These are phyloP conservation scores for Spheniscus mendiculus DNA, from an alignment of 2,113 vertebrate genomes.

Conservation along the genomic window DNA sequence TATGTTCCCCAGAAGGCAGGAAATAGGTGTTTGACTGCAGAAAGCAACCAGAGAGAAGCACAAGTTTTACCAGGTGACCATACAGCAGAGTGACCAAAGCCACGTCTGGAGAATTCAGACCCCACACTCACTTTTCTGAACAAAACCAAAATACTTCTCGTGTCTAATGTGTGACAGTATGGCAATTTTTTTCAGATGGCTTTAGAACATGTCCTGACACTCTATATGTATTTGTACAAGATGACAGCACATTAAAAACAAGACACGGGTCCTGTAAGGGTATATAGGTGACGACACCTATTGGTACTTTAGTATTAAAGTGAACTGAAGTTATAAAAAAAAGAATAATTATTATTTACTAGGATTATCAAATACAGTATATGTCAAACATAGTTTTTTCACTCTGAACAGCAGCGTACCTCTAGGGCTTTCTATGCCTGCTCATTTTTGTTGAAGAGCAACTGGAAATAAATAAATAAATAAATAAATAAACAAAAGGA, in stretches of 20 bases:
- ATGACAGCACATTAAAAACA: background rate
- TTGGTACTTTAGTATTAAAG: background rate
- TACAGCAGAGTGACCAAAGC: background rate
- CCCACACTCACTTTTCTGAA: background rate
- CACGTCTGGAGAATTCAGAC: background rate
- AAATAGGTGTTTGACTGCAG: background rate
- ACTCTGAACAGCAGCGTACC: background rate
- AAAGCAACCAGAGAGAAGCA: background rate
- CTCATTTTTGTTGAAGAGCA: background rate
- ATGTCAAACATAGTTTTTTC: background rate
- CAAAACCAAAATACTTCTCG: background rate
- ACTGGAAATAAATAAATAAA: background rate
- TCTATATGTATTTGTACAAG: rapidly evolving
- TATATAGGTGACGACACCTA: background rate
- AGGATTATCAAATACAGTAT: background rate
- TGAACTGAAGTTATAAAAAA: background rate
- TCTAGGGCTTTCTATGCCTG: background rate
- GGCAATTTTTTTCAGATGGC: background rate
- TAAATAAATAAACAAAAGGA: background rate
- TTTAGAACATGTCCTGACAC: background rate
- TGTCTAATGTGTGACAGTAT: background rate
- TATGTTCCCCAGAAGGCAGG: background rate
- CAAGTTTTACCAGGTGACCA: background rate
- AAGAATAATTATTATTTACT: background rate
- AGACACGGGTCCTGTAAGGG: background rate